phyloP scores from a whole-genome alignment of 2,888 invertebrate species.

The Drosophila anomalata region DNA sequence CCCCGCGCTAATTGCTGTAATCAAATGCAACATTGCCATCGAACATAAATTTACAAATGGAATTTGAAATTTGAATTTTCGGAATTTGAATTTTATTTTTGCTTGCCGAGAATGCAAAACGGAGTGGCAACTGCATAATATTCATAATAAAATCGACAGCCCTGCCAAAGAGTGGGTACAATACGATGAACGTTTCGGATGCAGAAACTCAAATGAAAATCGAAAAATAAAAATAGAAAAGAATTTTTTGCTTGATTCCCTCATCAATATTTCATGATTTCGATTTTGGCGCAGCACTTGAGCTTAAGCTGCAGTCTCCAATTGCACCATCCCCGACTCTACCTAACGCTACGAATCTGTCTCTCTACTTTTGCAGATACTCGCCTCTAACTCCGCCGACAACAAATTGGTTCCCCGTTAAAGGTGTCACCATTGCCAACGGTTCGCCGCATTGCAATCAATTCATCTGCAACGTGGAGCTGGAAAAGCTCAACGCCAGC shows the following conservation, averaged over 20 bases:
- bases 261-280: slow-evolving; percentile 78
- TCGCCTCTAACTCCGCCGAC: slow-evolving; percentile 83
- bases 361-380: slow-evolving; percentile 78
- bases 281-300: slow-evolving; percentile 69
- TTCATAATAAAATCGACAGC: slow-evolving; percentile 49
- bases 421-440: slow-evolving; percentile 83
- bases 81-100: slow-evolving; percentile 47
- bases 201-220: slow-evolving; percentile 52
- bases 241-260: slow-evolving; percentile 58
- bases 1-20: slow-evolving; percentile 44
- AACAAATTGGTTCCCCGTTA: slow-evolving; percentile 83
- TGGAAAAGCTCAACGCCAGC: slow-evolving; percentile 81
- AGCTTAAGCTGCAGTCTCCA: slow-evolving; percentile 39
- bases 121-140: slow-evolving; percentile 41
- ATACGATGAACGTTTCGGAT: slow-evolving; percentile 60
- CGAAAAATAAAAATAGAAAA: slow-evolving; percentile 32
- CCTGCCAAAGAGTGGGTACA: slow-evolving; percentile 45
- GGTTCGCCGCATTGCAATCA: slow-evolving; percentile 83
- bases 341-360: slow-evolving; percentile 19
- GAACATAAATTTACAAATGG: background rate
- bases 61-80: slow-evolving; percentile 24
- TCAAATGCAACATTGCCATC: slow-evolving; percentile 41
- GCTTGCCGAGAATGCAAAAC: slow-evolving; percentile 17
- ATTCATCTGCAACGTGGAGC: slow-evolving; percentile 83
- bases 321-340: slow-evolving; percentile 1